phyloP scores from a whole-genome alignment of 2,888 invertebrate species.

The Caenorhabditis panamensis region DNA sequence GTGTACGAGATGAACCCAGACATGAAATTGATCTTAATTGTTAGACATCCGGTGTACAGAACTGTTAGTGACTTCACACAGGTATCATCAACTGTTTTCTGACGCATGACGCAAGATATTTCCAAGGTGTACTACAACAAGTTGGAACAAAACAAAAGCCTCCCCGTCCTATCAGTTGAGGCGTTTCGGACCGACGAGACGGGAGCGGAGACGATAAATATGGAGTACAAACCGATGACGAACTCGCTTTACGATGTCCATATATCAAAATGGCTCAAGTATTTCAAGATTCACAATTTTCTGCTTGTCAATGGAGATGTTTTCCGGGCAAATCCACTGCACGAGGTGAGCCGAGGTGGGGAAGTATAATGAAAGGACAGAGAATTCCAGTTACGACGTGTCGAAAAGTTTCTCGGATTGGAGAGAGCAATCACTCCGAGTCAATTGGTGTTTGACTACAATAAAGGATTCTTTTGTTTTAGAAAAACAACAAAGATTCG shows the following conservation, averaged over 20 bases:
- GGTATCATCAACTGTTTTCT: conserved; percentile 48
- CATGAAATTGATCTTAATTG: conserved; percentile 92
- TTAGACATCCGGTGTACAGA: conserved; percentile 95
- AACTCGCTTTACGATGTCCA: conserved; percentile 93
- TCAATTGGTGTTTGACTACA: conserved; percentile 96
- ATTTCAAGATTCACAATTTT: conserved; percentile 92
- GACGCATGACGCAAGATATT: background rate
- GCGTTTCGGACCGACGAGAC: conserved; percentile 78
- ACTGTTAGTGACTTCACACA: conserved; percentile 83
- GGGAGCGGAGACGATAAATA: conserved; percentile 82
- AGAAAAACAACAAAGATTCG: conserved; percentile 48
- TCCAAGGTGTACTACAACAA: conserved; percentile 77
- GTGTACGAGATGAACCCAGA: conserved; percentile 95
- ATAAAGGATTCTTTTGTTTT: conserved; percentile 94
- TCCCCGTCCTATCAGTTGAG: conserved; percentile 82
- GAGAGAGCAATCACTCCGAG: conserved; percentile 87
- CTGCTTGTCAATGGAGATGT: conserved; percentile 93
- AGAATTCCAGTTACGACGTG: conserved; percentile 85
- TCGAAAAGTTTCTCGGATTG: conserved; percentile 91
- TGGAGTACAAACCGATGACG: conserved; percentile 81
- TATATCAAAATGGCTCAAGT: conserved; percentile 92
- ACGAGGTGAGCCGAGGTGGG: conserved; percentile 83
- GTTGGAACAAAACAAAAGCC: conserved; percentile 77
- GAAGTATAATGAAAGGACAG: background rate
- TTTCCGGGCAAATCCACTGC: conserved; percentile 91